Percentiles rank a stretch among this genome's conserved stretches.
Conservation (phyloP, 2,113 vertebrate genomes). For the Erythrolamprus reginae region DNA sequence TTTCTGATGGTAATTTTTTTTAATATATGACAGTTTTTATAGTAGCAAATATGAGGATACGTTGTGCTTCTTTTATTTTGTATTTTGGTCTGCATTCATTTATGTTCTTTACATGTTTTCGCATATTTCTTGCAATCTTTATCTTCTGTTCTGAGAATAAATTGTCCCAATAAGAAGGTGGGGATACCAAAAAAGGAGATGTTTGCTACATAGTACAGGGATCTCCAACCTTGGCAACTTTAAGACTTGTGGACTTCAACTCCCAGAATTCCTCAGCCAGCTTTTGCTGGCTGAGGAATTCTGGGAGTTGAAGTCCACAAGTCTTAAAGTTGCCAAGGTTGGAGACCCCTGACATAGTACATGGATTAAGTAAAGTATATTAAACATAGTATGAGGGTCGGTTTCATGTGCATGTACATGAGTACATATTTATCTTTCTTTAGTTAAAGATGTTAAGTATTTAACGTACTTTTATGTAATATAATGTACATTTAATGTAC, state of each 20-base stretch:
- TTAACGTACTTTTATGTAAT: not conserved
- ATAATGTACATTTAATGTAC: constrained; percentile 14
- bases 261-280: too few species aligned
- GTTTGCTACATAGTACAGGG: not conserved
- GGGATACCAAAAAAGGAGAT: not conserved
- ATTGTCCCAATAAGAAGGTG: not conserved
- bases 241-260: too few species aligned
- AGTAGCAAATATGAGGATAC: not conserved
- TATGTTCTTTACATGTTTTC: not conserved
- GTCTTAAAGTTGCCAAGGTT: too few species aligned
- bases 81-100: not conserved
- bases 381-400: not conserved
- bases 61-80: not conserved
- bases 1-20: not conserved
- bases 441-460: not conserved
- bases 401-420: not conserved
- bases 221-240: too few species aligned
- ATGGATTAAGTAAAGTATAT: not conserved
- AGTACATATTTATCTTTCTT: constrained; percentile 1
- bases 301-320: too few species aligned
- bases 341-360: too few species aligned
- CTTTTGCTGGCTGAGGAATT: too few species aligned
- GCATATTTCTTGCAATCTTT: constrained; percentile 20
- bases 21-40: not conserved
- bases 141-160: constrained; percentile 7